phyloP scores from a whole-genome alignment of 2,113 vertebrate species.

The Scartelaos histophorus region DNA sequence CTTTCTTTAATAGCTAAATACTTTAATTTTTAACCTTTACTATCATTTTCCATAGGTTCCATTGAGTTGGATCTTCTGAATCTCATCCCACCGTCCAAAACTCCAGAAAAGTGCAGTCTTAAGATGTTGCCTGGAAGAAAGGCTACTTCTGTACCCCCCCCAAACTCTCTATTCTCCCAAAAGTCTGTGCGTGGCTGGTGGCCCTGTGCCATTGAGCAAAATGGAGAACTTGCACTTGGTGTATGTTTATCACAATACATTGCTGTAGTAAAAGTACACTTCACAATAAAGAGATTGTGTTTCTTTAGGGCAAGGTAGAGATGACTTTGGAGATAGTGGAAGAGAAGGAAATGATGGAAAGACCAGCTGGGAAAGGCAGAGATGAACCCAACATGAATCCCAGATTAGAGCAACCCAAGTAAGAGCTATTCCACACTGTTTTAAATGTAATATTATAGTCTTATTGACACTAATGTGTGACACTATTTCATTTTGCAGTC shows the following conservation, averaged over 20 bases:
- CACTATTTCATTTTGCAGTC: conserved; percentile 74
- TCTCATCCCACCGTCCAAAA: conserved; percentile 87
- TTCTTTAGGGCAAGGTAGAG: conserved; percentile 91
- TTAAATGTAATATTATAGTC: background rate
- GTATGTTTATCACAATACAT: conserved; percentile 70
- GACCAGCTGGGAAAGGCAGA: conserved; percentile 93
- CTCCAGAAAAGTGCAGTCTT: conserved; percentile 85
- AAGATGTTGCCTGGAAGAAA: conserved; percentile 81
- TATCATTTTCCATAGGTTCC: conserved; percentile 52
- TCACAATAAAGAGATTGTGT: conserved; percentile 24
- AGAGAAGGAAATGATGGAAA: conserved; percentile 90
- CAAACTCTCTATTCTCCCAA: conserved; percentile 89
- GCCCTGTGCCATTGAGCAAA: conserved; percentile 87
- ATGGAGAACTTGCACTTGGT: conserved; percentile 84
- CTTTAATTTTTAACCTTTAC: background rate
- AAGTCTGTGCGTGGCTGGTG: conserved; percentile 97
- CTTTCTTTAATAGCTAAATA: background rate
- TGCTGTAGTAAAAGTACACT: background rate
- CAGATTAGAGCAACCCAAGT: conserved; percentile 92
- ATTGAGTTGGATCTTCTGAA: conserved; percentile 88
- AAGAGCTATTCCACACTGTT: conserved; percentile 45
- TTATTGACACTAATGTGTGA: background rate
- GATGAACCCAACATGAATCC: conserved; percentile 99
- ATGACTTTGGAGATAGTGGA: conserved; percentile 95
- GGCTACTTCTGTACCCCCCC: conserved; percentile 43